phyloP scores from a whole-genome alignment of 2,888 invertebrate species.

The Spodoptera littoralis region DNA sequence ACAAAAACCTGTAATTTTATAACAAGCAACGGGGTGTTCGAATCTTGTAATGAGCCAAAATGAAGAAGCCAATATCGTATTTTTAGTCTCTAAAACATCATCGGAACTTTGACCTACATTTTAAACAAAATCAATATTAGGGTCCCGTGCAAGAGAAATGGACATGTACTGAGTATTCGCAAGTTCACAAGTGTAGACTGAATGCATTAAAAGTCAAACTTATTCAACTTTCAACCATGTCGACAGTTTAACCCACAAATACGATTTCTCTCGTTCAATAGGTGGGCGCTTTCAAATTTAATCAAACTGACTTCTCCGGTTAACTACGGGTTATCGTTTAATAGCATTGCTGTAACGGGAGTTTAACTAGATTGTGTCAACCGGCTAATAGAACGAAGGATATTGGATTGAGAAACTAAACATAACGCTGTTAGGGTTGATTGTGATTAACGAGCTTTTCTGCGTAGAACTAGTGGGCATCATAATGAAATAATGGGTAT shows the following conservation, averaged over 20 bases:
- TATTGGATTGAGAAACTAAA: slow-evolving; percentile 36
- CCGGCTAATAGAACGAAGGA: slow-evolving; percentile 26
- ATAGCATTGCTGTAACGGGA: slow-evolving; percentile 38
- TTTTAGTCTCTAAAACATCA: slow-evolving; percentile 30
- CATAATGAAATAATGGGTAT: slow-evolving; percentile 35
- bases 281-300: slow-evolving; percentile 57
- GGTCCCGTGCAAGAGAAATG: slow-evolving; percentile 4
- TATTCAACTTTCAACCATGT: slow-evolving; percentile 29
- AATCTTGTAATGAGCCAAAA: slow-evolving; percentile 19
- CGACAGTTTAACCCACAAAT: slow-evolving; percentile 44
- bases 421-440: slow-evolving; percentile 29
- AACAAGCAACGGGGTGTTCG: slow-evolving; percentile 20
- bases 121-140: slow-evolving; percentile 37
- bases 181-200: neutral
- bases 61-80: slow-evolving; percentile 27
- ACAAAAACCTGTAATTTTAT: slow-evolving; percentile 9
- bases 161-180: neutral
- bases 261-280: slow-evolving; percentile 42
- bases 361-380: slow-evolving; percentile 36
- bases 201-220: slow-evolving; percentile 6
- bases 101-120: slow-evolving; percentile 38
- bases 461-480: slow-evolving; percentile 34
- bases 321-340: slow-evolving; percentile 60
- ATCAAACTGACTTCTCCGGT: slow-evolving; percentile 57
- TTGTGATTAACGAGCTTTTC: slow-evolving; percentile 38